These are phyloP conservation scores for Pao palembangensis DNA, from an alignment of 2,113 vertebrate genomes.

Conservation along the genomic window DNA sequence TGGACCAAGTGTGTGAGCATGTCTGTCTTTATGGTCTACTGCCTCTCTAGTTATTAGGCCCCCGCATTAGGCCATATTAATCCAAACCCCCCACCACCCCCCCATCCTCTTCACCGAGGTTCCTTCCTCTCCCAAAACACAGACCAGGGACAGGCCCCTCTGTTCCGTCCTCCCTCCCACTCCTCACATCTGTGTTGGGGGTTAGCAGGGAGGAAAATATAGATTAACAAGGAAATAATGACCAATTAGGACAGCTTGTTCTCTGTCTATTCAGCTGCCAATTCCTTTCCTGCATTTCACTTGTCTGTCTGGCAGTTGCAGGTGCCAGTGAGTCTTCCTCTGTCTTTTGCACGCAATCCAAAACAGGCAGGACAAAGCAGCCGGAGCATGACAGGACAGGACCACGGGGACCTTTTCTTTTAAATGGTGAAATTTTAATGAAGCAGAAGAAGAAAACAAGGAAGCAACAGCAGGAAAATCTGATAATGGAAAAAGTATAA, in stretches of 20 bases:
- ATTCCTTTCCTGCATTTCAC: constrained; percentile 40
- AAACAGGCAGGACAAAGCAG: constrained; percentile 20
- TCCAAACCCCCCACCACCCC: constrained; percentile 57
- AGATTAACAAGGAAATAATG: constrained; percentile 59
- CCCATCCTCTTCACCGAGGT: constrained; percentile 29
- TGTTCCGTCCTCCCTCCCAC: constrained; percentile 12
- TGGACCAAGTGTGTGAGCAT: neutral
- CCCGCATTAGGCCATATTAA: too few species aligned
- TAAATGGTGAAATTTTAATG: constrained; percentile 3
- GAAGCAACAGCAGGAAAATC: neutral
- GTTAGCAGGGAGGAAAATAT: constrained; percentile 49
- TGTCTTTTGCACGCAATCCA: constrained; percentile 42
- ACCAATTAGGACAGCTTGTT: constrained; percentile 60
- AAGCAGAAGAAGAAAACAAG: constrained; percentile 20
- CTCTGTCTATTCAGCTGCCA: constrained; percentile 45
- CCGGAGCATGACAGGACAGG: constrained; percentile 12
- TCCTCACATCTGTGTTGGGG: constrained; percentile 59
- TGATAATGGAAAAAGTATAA: neutral
- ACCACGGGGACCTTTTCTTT: neutral
- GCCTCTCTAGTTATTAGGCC: constrained; percentile 26
- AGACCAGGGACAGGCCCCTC: constrained; percentile 19
- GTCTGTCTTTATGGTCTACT: constrained; percentile 12
- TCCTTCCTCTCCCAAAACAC: constrained; percentile 36
- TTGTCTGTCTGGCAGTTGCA: constrained; percentile 49
- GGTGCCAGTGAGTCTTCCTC: constrained; percentile 54